Evolutionary conservation across 2,113 vertebrate species (phyloP).

Genomic region (Ceyx margarethae): DNA sequence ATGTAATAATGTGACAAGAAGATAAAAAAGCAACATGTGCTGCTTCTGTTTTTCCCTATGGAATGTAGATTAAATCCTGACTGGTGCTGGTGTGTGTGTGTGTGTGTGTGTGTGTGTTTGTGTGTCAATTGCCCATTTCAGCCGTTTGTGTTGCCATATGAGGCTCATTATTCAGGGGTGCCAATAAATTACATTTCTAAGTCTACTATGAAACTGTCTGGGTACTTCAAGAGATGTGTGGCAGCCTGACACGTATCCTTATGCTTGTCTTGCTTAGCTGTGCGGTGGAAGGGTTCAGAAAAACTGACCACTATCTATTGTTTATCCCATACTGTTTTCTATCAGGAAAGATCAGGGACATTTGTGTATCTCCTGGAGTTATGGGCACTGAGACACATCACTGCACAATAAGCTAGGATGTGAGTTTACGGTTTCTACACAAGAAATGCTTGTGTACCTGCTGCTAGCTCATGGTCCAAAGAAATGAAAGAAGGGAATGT

Average conservation of each 20-base stretch:
- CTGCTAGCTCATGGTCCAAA: background rate
- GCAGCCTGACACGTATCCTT: fast-evolving
- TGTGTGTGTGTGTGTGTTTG: too few relatives aligned
- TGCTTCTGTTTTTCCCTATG: background rate
- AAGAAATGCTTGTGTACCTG: background rate
- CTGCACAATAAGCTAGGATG: background rate
- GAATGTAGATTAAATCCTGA: background rate
- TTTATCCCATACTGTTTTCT: background rate
- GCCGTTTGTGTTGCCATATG: background rate
- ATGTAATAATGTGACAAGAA: background rate
- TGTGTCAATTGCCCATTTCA: background rate
- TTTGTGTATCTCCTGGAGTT: background rate
- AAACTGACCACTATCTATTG: background rate
- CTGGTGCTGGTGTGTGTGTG: too few relatives aligned
- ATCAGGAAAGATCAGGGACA: background rate
- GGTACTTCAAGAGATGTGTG: background rate
- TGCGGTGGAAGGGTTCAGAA: background rate
- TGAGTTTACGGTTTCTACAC: background rate
- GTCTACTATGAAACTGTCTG: background rate
- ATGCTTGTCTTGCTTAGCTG: background rate
- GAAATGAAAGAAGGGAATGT: background rate
- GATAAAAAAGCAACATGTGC: background rate
- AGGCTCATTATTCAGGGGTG: background rate
- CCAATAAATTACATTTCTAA: background rate
- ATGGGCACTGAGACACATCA: background rate